phyloP scores from a whole-genome alignment of 2,888 invertebrate genomes.

The Lobophora halterata region DNA sequence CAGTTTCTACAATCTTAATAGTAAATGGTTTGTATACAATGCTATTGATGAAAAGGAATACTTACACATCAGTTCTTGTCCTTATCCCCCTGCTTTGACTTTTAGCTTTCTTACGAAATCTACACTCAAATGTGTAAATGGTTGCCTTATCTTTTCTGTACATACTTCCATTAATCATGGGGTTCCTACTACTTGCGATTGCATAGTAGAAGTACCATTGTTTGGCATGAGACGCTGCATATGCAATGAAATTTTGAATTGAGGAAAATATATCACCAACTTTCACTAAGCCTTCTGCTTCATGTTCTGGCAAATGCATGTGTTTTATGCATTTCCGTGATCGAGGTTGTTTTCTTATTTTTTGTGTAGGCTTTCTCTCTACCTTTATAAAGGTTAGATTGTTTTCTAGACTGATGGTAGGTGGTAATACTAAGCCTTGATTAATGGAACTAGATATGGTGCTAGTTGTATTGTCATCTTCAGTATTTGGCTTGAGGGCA shows the following conservation, averaged over 20 bases:
- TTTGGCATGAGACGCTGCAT: constrained; percentile 7
- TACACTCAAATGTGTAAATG: background rate
- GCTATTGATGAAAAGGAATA: too few relatives aligned
- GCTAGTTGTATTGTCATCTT: too few relatives aligned
- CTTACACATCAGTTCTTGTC: constrained; percentile 12
- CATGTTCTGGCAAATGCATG: constrained; percentile 4
- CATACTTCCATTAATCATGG: constrained; percentile 3
- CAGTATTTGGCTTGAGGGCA: too few relatives aligned
- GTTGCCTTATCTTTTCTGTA: background rate
- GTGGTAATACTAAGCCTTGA: too few relatives aligned
- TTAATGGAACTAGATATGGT: too few relatives aligned
- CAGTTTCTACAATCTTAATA: too few relatives aligned
- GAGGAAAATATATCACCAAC: constrained; percentile 7
- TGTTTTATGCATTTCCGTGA: constrained; percentile 6
- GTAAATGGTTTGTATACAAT: too few relatives aligned
- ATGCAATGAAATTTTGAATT: constrained; percentile 4
- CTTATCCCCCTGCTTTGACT: constrained; percentile 10
- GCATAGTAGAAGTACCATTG: constrained; percentile 17
- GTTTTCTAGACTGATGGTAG: too few relatives aligned
- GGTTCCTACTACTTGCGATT: constrained; percentile 3
- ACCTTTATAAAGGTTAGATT: too few relatives aligned
- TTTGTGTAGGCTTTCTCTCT: too few relatives aligned
- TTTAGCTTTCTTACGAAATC: constrained; percentile 2
- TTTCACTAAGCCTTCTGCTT: constrained; percentile 6
- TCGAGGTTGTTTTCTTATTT: too few relatives aligned